Evolutionary conservation across 2,113 vertebrate genomes (phyloP).

Genomic region (Thalassarche chlororhynchos): DNA sequence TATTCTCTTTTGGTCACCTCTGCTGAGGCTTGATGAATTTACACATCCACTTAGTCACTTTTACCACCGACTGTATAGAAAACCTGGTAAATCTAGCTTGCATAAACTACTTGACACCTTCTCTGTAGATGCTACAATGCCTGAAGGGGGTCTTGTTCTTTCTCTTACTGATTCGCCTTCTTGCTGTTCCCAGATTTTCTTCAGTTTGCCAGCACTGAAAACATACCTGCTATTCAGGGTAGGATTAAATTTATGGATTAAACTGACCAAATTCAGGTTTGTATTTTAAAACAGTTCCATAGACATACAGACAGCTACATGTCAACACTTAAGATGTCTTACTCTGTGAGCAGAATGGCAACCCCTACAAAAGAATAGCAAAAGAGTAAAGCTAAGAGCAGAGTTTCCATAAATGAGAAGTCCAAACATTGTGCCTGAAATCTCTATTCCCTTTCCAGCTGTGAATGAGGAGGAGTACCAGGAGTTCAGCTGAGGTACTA

Average conservation of each 20-base stretch:
- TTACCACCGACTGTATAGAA: background rate
- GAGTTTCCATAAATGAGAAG: background rate
- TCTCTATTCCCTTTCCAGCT: background rate
- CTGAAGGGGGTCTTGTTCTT: background rate
- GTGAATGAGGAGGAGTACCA: background rate
- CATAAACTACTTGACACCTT: background rate
- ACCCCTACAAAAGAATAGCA: background rate
- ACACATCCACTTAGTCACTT: background rate
- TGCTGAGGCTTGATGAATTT: background rate
- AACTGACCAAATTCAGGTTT: background rate
- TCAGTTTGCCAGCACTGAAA: background rate
- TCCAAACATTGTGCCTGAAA: background rate
- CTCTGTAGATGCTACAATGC: background rate
- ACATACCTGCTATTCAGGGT: background rate
- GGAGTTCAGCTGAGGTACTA: background rate
- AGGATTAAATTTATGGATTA: background rate
- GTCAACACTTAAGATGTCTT: background rate
- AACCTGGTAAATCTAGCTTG: background rate
- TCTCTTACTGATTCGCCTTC: background rate
- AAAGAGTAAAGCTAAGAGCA: background rate
- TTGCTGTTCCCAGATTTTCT: background rate
- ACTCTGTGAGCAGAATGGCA: background rate
- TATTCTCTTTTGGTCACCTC: background rate
- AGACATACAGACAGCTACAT: background rate
- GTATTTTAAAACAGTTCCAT: background rate